Evolutionary conservation across 1,140 invertebrate species (phyloP), one percentile per base, ranked within the genome.

Genomic region (Holcopasites calliopsidis): DNA sequence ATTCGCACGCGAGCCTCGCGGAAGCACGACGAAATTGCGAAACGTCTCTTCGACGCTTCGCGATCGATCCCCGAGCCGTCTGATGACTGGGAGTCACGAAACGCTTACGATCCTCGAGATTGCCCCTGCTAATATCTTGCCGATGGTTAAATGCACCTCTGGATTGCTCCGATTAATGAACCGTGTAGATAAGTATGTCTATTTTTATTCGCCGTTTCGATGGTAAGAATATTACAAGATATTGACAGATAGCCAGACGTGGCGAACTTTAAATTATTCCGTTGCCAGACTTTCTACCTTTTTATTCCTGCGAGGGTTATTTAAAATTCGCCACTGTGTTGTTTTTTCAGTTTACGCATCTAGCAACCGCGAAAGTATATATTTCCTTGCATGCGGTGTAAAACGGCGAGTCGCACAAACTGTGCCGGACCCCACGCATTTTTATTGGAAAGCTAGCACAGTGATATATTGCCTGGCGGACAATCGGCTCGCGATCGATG

Each of bases 1-100:
- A 80, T 80, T 80, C 78, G 69, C 76, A 79, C 77, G 47, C 76
- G 55, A 47, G 52, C 23, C 58, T 18, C 62, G 61, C 60, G 74
- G 75, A 77, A 72, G 49, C 42, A 44, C 3, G 11, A 44, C 21
- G 23, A n/a, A 80, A 79, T 80, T 68, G 62, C 61, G 28, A 64
- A 23, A 28, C 42, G 42, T 61, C 35, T 28, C 49, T 55, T 35
- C 16, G 35, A 55, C 35, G 40, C 31, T 55, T 11, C 13, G 5
- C 33, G 40, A 58, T 62, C 44, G 69, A 61, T 61, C 57, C 58
- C 16, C 6, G 5, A 3, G 6, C 10, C 5, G 28, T 21, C 26
- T 31, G 66, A 69, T 69, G 28, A 4, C 13, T 31, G 6, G n/a
- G 23, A 40, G 78, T 78, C 78, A 78, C 60, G 68, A 65, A 42